Percentiles rank a stretch among this genome's conserved stretches.
Conservation (phyloP, 2,888 invertebrate genomes). For the Caenorhabditis wallacei region DNA sequence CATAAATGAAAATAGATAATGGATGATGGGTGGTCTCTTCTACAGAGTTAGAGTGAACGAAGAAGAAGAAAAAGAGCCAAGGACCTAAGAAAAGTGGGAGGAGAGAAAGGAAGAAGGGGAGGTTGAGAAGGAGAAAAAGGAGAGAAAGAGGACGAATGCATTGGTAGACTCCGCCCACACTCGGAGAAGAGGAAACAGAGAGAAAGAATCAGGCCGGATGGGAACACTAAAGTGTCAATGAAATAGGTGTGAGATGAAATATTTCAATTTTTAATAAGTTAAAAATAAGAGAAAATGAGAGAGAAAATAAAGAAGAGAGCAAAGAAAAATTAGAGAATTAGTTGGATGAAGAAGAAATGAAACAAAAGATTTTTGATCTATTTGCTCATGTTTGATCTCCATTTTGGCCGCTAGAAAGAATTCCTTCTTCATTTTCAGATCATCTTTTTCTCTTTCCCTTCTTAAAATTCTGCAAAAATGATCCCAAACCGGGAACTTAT, state of each 20-base stretch:
- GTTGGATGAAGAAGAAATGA: too few species aligned
- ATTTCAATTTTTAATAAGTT: neutral
- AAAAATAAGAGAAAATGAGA: neutral
- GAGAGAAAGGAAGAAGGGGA: neutral
- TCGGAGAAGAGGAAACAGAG: neutral
- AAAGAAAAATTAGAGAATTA: too few species aligned
- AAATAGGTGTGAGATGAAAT: slow-evolving; percentile 6
- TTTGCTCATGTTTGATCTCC: too few species aligned
- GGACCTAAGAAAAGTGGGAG: slow-evolving; percentile 53
- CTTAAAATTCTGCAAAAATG: too few species aligned
- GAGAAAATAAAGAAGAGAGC: neutral
- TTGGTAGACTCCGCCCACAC: slow-evolving; percentile 54
- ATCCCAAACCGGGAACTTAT: too few species aligned
- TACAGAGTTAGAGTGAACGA: neutral
- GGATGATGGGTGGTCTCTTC: too few species aligned
- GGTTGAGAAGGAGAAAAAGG: neutral
- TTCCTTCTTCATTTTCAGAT: too few species aligned
- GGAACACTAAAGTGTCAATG: slow-evolving; percentile 44
- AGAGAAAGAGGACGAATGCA: slow-evolving; percentile 15
- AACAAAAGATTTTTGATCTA: too few species aligned
- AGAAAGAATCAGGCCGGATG: slow-evolving; percentile 27
- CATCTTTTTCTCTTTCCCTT: too few species aligned
- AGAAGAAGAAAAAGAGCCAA: slow-evolving; percentile 11
- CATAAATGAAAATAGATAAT: neutral
- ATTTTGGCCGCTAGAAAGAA: too few species aligned